These are phyloP conservation scores for Hafferia zeledoni DNA, from an alignment of 2,797 vertebrate species.

Conservation along the genomic window DNA sequence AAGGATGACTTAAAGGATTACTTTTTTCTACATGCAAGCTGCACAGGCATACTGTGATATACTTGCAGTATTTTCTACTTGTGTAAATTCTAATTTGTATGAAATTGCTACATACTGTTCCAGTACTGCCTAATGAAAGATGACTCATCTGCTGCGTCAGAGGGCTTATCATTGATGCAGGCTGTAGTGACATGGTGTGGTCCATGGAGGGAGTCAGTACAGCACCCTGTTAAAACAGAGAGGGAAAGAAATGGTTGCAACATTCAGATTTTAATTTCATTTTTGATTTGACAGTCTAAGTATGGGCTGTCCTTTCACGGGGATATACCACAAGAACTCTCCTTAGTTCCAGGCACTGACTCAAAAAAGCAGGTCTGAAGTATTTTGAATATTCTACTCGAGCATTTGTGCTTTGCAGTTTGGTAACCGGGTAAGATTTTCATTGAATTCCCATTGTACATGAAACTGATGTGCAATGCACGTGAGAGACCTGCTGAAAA, in stretches of 20 bases:
- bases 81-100: slow-evolving; percentile 13
- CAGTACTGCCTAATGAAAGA: slow-evolving; percentile 90
- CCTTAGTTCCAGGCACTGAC: not conserved
- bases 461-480: not conserved
- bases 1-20: not conserved
- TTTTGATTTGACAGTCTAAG: not conserved
- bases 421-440: not conserved
- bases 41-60: not conserved
- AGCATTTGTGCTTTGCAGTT: not conserved
- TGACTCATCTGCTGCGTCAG: slow-evolving; percentile 98
- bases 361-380: not conserved
- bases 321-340: not conserved
- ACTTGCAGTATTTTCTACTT: not conserved
- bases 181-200: slow-evolving; percentile 96
- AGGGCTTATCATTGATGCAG: slow-evolving; percentile 91
- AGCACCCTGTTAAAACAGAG: slow-evolving; percentile 84
- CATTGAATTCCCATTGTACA: not conserved
- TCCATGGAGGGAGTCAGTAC: slow-evolving; percentile 98
- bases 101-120: slow-evolving; percentile 86
- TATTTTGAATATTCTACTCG: not conserved
- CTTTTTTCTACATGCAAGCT: not conserved
- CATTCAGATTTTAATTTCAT: not conserved
- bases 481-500: not conserved
- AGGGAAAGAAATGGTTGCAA: slow-evolving; percentile 12
- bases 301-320: not conserved